Base-by-base conservation (phyloP, 2,797 vertebrate genomes). In the Danio jaintianensis region DNA sequence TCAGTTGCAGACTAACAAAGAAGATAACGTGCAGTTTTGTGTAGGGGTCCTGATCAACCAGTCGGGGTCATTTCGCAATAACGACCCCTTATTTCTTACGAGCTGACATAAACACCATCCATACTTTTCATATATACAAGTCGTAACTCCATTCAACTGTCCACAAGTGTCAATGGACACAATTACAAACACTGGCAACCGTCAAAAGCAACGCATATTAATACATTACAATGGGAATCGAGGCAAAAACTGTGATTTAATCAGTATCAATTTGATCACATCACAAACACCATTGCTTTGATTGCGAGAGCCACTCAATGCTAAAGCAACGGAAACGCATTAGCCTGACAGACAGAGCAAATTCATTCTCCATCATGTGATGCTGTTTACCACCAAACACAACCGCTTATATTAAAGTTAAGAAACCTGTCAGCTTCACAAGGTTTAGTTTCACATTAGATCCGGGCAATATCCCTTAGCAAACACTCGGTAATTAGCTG, bases 401-500 rank as follows among this genome's bases (percentile, higher is more conserved):
- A 16, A 29, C 18, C 16, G 6, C 2, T n/a, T 13, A 52, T 29
- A 7, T 3, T 52, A 16, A 50, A 10, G 3, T 13, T n/a, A 62
- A 18, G 15, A 62, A 2, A 71, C 6, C 13, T 36, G 77, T 36
- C 38, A 6, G 4, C 0, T 50, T 22, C 36, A 16, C 15, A 10
- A 12, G 4, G 3, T 1, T 18, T 20, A 2, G 15, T 29, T 61
- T 52, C 20, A 2, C 15, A 59, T n/a, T 36, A 18, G 18, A 53
- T 52, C 0, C 0, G 4, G 15, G 16, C 20, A 36, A 52, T 29
- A 52, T 29, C 0, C 42, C 45, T 38, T 22, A 40, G 43, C 43
- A 62, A 79, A 61, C 66, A 70, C 18, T 62, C 77, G 67, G 29
- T 16, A 13, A 53, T 71, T 71, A 79, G 77, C 77, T 63, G 8